Evolutionary conservation across 2,797 vertebrate genomes (phyloP).

Genomic region (Acipenser ruthenus): DNA sequence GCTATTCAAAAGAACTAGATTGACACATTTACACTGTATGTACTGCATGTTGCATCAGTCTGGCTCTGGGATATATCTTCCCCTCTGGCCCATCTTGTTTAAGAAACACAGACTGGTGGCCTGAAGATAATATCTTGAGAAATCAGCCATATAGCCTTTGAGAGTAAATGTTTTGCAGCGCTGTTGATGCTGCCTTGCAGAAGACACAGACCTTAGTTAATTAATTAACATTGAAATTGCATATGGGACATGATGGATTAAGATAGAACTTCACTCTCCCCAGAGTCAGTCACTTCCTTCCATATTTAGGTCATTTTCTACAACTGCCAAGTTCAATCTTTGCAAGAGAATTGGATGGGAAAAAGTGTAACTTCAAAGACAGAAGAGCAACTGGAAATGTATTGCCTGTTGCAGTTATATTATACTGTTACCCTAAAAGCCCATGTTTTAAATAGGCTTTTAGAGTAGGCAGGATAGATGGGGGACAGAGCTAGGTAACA

Average conservation of each 20-base stretch:
- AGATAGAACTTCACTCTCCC: background rate
- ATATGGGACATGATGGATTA: constrained; percentile 1
- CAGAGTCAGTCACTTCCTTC: background rate
- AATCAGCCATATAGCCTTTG: background rate
- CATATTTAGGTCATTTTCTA: constrained; percentile 2
- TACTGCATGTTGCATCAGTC: no score
- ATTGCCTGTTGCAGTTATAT: no score
- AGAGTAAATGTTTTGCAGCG: background rate
- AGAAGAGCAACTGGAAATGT: no score
- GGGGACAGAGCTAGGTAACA: no score
- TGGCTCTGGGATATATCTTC: background rate
- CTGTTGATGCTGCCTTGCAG: background rate
- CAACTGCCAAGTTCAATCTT: background rate
- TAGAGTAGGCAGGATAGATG: no score
- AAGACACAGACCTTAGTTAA: background rate
- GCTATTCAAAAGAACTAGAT: no score
- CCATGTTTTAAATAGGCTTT: no score
- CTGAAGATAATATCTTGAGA: background rate
- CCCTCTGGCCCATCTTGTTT: background rate
- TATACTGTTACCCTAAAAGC: no score
- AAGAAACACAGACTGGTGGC: background rate
- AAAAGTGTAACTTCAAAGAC: no score
- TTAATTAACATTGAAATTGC: background rate
- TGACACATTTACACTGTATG: no score
- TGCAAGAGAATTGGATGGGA: no score